Percentiles rank a stretch among this genome's conserved stretches.
These are phyloP conservation scores for Hartigia nigra DNA, from an alignment of 2,888 invertebrate species.

Conservation along the genomic window DNA sequence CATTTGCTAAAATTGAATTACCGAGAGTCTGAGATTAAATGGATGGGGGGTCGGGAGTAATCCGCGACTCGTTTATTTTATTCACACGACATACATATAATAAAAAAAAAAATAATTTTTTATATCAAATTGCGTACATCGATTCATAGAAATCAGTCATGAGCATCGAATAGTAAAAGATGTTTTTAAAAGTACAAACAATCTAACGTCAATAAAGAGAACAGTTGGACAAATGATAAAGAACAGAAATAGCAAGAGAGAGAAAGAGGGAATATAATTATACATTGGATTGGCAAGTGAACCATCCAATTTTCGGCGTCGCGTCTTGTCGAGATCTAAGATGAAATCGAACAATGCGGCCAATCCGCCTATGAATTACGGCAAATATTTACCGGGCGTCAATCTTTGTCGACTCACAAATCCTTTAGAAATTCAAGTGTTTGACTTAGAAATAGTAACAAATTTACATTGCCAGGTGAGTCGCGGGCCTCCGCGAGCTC, in stretches of 20 bases:
- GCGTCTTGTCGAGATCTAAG: background rate
- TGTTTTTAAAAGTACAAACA: background rate
- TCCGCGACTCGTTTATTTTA: background rate
- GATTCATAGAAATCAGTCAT: background rate
- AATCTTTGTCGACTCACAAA: constrained; percentile 30
- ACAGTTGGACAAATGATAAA: background rate
- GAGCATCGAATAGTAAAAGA: background rate
- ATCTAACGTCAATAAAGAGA: background rate
- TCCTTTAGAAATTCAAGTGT: constrained; percentile 42
- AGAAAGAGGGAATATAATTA: background rate
- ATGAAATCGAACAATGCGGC: constrained; percentile 26
- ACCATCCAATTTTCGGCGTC: background rate
- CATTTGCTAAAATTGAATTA: constrained; percentile 63
- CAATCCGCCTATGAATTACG: constrained; percentile 41
- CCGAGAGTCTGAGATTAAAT: background rate
- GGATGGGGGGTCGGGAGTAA: background rate
- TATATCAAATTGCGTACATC: background rate
- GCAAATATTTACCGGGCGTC: constrained; percentile 47
- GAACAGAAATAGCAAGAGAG: background rate
- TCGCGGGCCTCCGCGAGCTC: constrained; percentile 1
- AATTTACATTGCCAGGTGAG: constrained; percentile 41
- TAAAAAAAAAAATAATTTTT: background rate
- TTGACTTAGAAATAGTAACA: constrained; percentile 45
- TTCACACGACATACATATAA: background rate
- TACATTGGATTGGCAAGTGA: background rate